Evolutionary conservation across 2,888 invertebrate genomes (phyloP).

Genomic region (Plebejus melissa): DNA sequence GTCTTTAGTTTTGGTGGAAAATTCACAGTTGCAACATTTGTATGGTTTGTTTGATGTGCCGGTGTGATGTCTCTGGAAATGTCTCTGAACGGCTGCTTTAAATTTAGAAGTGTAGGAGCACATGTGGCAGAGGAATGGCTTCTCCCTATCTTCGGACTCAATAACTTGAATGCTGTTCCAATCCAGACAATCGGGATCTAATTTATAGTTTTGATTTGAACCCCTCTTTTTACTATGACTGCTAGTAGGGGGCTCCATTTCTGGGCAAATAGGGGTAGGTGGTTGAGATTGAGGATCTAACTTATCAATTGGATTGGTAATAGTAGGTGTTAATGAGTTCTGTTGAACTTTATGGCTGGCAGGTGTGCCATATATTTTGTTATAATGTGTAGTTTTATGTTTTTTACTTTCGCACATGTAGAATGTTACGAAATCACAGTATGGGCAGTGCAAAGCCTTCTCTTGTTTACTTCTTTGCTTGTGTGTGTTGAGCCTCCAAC

Average conservation of each 20-base stretch:
- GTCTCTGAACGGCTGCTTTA: constrained; percentile 60
- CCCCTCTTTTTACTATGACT: constrained; percentile 24
- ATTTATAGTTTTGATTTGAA: constrained; percentile 42
- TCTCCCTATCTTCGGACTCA: constrained; percentile 47
- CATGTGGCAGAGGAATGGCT: constrained; percentile 53
- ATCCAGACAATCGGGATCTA: constrained; percentile 50
- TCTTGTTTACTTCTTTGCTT: constrained; percentile 49
- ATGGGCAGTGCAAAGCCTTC: constrained; percentile 44
- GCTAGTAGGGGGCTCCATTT: neutral
- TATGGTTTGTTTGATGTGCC: constrained; percentile 51
- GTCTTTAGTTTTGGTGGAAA: constrained; percentile 62
- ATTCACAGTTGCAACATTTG: constrained; percentile 59
- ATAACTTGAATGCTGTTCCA: constrained; percentile 56
- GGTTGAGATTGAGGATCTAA: neutral
- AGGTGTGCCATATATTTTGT: constrained; percentile 37
- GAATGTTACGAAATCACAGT: constrained; percentile 50
- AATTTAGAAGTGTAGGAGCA: constrained; percentile 55
- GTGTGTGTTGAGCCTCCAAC: constrained; percentile 57
- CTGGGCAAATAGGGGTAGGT: neutral
- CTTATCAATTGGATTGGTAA: neutral
- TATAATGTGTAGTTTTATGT: constrained; percentile 47
- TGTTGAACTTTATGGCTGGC: constrained; percentile 24
- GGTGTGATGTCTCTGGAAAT: constrained; percentile 60
- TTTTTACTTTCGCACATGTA: constrained; percentile 55
- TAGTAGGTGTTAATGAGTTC: neutral